These are phyloP conservation scores for Megalops atlanticus DNA, from an alignment of 2,113 vertebrate species.

Conservation along the genomic window DNA sequence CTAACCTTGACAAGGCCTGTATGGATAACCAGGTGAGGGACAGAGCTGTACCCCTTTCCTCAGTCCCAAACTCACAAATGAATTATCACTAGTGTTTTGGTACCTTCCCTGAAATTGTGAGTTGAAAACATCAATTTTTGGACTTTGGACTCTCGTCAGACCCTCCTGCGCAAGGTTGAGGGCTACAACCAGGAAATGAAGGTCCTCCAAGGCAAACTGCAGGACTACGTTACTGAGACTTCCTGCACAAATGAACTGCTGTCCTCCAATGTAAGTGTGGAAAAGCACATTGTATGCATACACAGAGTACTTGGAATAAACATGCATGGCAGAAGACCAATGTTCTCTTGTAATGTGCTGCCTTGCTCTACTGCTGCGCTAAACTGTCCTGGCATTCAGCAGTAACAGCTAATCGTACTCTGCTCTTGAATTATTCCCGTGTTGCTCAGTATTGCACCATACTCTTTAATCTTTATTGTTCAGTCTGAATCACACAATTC, in stretches of 20 bases:
- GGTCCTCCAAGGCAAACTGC: background rate
- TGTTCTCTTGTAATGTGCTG: too few relatives aligned
- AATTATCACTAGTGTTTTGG: too few relatives aligned
- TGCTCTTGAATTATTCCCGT: background rate
- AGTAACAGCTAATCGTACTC: background rate
- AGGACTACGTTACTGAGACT: background rate
- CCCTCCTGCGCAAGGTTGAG: constrained; percentile 56
- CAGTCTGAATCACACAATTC: too few relatives aligned
- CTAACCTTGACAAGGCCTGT: constrained; percentile 62
- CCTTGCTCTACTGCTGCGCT: background rate
- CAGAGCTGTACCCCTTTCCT: too few relatives aligned
- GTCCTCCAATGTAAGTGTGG: background rate
- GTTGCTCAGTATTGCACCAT: background rate
- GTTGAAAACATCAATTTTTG: too few relatives aligned
- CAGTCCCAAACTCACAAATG: too few relatives aligned
- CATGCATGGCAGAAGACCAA: too few relatives aligned
- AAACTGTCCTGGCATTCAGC: background rate
- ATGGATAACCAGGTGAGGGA: constrained; percentile 77
- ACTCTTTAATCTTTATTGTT: background rate
- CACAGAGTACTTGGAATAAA: too few relatives aligned
- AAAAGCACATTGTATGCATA: background rate
- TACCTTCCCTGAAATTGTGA: too few relatives aligned
- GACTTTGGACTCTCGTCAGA: constrained; percentile 39
- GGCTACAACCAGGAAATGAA: background rate
- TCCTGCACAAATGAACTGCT: background rate